Base-by-base conservation (phyloP, 35 echinoderm and acorn worm species). In the Ptychodera flava region DNA sequence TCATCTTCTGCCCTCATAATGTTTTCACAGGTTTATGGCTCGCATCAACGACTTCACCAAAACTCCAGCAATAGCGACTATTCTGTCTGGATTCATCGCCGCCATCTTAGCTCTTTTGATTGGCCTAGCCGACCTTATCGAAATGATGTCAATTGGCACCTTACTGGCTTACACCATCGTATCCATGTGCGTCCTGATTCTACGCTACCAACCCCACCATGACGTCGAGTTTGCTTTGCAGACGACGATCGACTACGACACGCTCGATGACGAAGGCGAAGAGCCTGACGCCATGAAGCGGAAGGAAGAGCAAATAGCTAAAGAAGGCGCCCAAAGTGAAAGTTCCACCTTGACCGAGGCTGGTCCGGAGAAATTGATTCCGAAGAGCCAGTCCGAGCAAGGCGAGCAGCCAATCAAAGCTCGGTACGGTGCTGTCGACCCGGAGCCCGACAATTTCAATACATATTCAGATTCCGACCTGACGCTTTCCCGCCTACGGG, bases 131-230 rank as follows among this genome's bases (percentile, higher is more conserved):
- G 96, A 99, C 75, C 88, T 99, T 27, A 99, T 99, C 30, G 96
- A 99, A 81, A 99, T 99, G 96, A 99, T 99, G 95, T 99, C 96
- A 29, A 99, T 99, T 31, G 96, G 96, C n/a, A 99, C 96, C 1
- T 85, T 99, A 0, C 77, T 99, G 37, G 96, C 96, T n/a, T 99
- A 99, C 79, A 99, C 96, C 33, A 76, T 94, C 0, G 95, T 97
- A 0, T 99, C 92, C 6, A 99, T 99, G 96, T 94, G 93, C 52
- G 96, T 99, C 16, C 82, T 99, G 12, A 99, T 99, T 78, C 91
- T 99, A 37, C 92, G 96, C 30, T 99, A 99, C 81, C 96, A 99
- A 78, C 96, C 96, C 0, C 93, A 99, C 79, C 15, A 90, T 16
- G 96, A 99, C 31, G 87, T 99, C 0, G 85, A 92, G 32, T 85